A percentile compares a stretch with the other conserved stretches of the same genome.
Evolutionary conservation across 2,888 invertebrate species (phyloP).

Genomic region (Cryptosula pallasiana): DNA sequence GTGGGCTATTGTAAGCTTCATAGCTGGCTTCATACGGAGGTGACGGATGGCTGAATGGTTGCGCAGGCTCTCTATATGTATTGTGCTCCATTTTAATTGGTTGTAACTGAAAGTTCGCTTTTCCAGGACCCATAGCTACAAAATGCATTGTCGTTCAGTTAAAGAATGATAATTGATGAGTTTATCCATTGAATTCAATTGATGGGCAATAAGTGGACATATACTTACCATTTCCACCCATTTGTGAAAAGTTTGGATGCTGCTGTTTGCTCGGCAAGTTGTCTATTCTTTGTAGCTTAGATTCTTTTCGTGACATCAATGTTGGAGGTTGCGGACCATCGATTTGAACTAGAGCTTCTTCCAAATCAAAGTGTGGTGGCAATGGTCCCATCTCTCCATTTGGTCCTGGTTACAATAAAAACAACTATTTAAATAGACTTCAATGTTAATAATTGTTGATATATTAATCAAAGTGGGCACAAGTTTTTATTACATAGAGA

Average conservation of each 20-base stretch:
- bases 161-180: too few relatives aligned
- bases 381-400: not conserved
- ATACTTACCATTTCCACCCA: not conserved
- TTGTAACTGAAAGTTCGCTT: conserved; percentile 13
- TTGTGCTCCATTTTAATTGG: conserved; percentile 8
- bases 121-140: not conserved
- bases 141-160: too few relatives aligned
- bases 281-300: conserved; percentile 12
- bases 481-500: too few relatives aligned
- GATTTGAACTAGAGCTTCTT: conserved; percentile 11
- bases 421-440: too few relatives aligned
- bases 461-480: too few relatives aligned
- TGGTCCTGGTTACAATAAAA: not conserved
- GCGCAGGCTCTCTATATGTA: conserved; percentile 1
- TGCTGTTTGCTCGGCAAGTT: not conserved
- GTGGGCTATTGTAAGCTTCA: not conserved
- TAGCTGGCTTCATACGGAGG: conserved; percentile 7
- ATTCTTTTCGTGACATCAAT: not conserved
- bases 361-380: conserved; percentile 8
- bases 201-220: too few relatives aligned
- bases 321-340: not conserved
- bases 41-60: conserved; percentile 15
- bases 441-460: too few relatives aligned
- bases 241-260: not conserved
- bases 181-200: too few relatives aligned